Evolutionary conservation across 2,888 invertebrate genomes (phyloP), one percentile per base, ranked within the genome.

Genomic region (Automeris io): DNA sequence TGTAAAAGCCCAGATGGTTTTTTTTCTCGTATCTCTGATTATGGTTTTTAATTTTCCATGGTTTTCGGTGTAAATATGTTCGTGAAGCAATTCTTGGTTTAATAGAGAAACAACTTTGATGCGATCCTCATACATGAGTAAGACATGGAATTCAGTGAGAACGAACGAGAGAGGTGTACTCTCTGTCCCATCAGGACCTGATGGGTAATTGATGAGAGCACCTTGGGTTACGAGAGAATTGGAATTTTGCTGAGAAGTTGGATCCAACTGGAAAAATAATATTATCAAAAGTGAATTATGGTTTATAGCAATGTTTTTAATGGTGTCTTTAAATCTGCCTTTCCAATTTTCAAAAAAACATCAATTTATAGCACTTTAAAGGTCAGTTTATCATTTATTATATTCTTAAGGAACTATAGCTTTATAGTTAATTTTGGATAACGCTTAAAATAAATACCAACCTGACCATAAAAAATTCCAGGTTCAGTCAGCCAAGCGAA

Each of bases 401-500:
- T n/a, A n/a, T n/a, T n/a, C n/a, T n/a, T n/a, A n/a, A n/a, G n/a
- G n/a, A n/a, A n/a, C n/a, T n/a, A n/a, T n/a, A n/a, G n/a, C n/a
- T n/a, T n/a, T n/a, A n/a, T n/a, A n/a, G n/a, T n/a, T n/a, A n/a
- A n/a, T n/a, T n/a, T n/a, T n/a, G n/a, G n/a, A n/a, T n/a, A 16
- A 38, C 29, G 11, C 5, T 43, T 24, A 24, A 8, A 7, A 12
- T 6, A 39, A 25, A 29, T 25, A 41, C 35, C 36, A 70, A 95
- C 94, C 88, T 93, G 90, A 25, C 94, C 94, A 78, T 91, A 92
- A 52, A 92, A 91, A 50, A 97, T 90, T 5, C 95, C 96, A 18
- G 92, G 91, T 53, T 93, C 95, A 11, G 94, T 94, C 56, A 97
- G 87, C 97, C 97, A 97, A 0, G 93, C 95, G 85, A 96, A 95